Evolutionary conservation across 2,888 invertebrate species (phyloP), one percentile per base, ranked within the genome.

Genomic region (Eulithis testata): DNA sequence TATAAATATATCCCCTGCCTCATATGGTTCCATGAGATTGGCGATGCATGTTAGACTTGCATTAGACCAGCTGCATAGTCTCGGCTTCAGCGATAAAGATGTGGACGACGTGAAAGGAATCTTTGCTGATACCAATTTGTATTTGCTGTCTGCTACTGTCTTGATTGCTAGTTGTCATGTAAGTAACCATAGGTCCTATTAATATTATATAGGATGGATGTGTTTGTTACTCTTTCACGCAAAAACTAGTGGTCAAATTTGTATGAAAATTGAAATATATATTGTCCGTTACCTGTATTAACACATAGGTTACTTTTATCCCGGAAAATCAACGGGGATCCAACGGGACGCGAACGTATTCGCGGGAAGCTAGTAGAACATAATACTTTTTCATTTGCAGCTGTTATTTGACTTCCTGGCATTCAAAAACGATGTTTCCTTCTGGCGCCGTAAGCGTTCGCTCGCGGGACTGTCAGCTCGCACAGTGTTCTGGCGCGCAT

Each of bases 341-440:
- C 21, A 21, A 21, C 21, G 21, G 21, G 21, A n/a, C n/a, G n/a
- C n/a, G n/a, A n/a, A n/a, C n/a, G n/a, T n/a, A n/a, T n/a, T n/a
- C n/a, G n/a, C n/a, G 1, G 21, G 21, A 21, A 21, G 21, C 21
- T 21, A 21, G 21, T 21, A 21, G 21, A 21, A 21, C 21, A 21
- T 21, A 21, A 21, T 21, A 21, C 21, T 21, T 21, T 21, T 21
- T 21, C 21, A 21, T 57, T 94, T 94, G 12, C 94, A 99, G 98
- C 91, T 99, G 68, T 90, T 99, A 49, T 98, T 99, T 82, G 99
- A 99, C 86, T 98, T 99, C 83, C 93, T 99, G 60, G 98, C 99
- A 0, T 99, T 99, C 85, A 99, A 99, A 94, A 99, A 99, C 86
- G 99, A 99, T 80, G 97, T 99, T 0, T 95, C 95, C 62, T 99